These are phyloP conservation scores for Amorpha juglandis DNA, from an alignment of 2,888 invertebrate species.

Conservation along the genomic window DNA sequence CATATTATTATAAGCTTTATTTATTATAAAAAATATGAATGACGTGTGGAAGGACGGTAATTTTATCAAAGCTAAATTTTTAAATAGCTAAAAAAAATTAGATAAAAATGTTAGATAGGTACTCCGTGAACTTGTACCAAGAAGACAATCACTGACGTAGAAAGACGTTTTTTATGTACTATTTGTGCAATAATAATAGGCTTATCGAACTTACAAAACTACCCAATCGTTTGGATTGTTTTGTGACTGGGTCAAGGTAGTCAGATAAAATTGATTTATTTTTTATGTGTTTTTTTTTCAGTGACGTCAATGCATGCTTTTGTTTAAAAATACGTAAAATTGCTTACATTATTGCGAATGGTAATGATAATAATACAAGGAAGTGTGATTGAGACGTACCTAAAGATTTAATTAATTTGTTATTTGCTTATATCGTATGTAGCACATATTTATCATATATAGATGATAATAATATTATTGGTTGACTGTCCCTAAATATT, in stretches of 20 bases:
- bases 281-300: conserved; percentile 17
- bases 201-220: conserved; percentile 42
- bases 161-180: conserved; percentile 28
- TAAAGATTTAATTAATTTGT: background rate
- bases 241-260: conserved; percentile 52
- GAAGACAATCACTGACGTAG: conserved; percentile 34
- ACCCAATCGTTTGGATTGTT: conserved; percentile 40
- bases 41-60: background rate
- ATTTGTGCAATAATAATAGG: conserved; percentile 39
- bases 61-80: conserved; percentile 5
- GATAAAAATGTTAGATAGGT: background rate
- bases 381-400: background rate
- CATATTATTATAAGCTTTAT: background rate
- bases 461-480: no score
- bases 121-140: background rate
- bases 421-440: no score
- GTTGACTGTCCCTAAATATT: no score
- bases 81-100: background rate
- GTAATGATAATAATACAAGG: background rate
- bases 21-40: background rate
- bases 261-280: conserved; percentile 25
- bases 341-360: background rate
- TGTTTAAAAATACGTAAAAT: background rate
- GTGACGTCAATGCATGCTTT: conserved; percentile 7
- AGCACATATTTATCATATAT: no score